phyloP scores from a whole-genome alignment of 2,113 vertebrate genomes.

The Willisornis vidua region DNA sequence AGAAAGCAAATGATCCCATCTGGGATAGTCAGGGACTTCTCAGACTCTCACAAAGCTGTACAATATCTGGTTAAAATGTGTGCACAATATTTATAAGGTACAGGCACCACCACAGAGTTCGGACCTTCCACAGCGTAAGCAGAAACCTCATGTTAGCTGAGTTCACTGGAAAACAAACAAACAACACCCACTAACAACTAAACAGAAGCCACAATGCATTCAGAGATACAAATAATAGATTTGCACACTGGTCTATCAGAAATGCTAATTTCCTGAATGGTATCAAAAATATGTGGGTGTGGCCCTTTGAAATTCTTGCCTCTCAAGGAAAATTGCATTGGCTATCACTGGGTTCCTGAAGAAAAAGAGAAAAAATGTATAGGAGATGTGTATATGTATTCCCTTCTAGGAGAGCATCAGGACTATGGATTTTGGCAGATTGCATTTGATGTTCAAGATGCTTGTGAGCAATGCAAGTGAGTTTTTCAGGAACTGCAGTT shows the following conservation, averaged over 20 bases:
- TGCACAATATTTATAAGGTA: not conserved
- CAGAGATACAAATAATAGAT: not conserved
- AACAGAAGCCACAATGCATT: not conserved
- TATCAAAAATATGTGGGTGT: not conserved
- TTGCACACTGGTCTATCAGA: not conserved
- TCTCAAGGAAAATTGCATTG: not conserved
- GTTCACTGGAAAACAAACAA: conserved; percentile 10
- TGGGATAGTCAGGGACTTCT: not conserved
- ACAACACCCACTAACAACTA: not conserved
- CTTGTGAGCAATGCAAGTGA: not conserved
- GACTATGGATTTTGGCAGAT: not conserved
- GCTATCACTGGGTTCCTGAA: not conserved
- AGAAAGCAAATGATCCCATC: not conserved
- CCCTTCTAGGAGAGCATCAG: not conserved
- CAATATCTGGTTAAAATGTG: not conserved
- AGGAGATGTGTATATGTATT: not conserved
- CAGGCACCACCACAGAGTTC: not conserved
- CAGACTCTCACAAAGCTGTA: not conserved
- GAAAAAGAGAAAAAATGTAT: not conserved
- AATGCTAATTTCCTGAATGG: not conserved
- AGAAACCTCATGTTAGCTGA: not conserved
- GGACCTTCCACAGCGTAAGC: not conserved
- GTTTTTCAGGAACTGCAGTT: not conserved
- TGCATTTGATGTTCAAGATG: not conserved
- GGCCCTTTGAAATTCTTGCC: not conserved